These are phyloP conservation scores for Ptychodera flava DNA, from an alignment of 35 echinoderm and acorn worm species.

Conservation along the genomic window DNA sequence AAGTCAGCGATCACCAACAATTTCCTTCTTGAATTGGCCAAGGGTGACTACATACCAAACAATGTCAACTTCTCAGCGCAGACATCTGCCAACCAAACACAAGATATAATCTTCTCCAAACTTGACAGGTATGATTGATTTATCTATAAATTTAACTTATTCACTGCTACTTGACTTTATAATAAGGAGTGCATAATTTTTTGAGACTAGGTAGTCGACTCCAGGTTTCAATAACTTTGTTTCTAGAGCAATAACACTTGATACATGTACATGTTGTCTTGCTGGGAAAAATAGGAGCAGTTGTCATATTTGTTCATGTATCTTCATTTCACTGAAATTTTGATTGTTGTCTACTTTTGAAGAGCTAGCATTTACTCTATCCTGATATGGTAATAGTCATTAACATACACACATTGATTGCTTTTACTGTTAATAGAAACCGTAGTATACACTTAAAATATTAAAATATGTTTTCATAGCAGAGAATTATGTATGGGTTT, in stretches of 20 bases:
- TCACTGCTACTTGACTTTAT: too few relatives aligned
- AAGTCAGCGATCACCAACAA: slow-evolving; percentile 96
- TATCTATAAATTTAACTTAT: neutral
- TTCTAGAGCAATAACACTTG: too few relatives aligned
- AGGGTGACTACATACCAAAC: slow-evolving; percentile 85
- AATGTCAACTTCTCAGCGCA: slow-evolving; percentile 98
- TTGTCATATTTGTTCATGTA: neutral
- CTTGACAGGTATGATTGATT: slow-evolving; percentile 62
- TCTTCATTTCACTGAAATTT: neutral
- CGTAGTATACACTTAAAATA: too few relatives aligned
- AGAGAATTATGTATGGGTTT: too few relatives aligned
- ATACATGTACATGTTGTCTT: neutral
- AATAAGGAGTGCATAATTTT: too few relatives aligned
- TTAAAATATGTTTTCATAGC: too few relatives aligned
- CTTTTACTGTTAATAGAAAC: too few relatives aligned
- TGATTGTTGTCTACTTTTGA: neutral
- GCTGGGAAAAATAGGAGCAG: neutral
- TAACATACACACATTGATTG: too few relatives aligned
- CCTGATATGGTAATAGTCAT: too few relatives aligned
- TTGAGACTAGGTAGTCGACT: too few relatives aligned
- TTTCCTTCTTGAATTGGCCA: slow-evolving; percentile 80
- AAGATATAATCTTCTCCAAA: slow-evolving; percentile 96
- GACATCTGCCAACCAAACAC: slow-evolving; percentile 93
- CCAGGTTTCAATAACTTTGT: too few relatives aligned
- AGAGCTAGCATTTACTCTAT: too few relatives aligned